phyloP scores from a whole-genome alignment of 1,140 invertebrate species.

The Meloidogyne floridensis region DNA sequence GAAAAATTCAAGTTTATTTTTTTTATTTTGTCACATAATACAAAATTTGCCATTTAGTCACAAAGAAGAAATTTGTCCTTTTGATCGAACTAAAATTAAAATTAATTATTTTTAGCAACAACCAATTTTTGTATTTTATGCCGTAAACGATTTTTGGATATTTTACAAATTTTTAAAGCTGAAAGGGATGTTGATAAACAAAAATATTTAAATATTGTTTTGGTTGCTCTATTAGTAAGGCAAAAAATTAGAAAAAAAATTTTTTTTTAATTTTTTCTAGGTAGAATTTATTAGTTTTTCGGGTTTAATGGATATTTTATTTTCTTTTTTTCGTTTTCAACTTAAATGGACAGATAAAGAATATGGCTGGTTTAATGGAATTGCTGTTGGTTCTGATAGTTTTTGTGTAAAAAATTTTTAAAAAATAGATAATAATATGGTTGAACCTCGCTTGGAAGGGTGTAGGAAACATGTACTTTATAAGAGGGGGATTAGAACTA shows the following conservation, averaged over 20 bases:
- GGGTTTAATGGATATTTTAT: conserved; percentile 52
- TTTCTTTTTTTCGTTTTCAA: conserved; percentile 52
- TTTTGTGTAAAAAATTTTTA: conserved; percentile 31
- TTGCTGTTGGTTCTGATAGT: conserved; percentile 41
- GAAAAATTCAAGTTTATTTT: no score
- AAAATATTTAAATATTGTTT: conserved; percentile 39
- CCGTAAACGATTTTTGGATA: background rate
- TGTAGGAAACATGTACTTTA: no score
- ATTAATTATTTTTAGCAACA: background rate
- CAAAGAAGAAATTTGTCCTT: background rate
- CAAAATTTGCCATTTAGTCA: no score
- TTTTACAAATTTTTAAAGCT: conserved; percentile 32
- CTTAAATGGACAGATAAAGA: conserved; percentile 50
- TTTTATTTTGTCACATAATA: no score
- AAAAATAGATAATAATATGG: no score
- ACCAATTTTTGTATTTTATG: conserved; percentile 16
- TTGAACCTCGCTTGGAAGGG: no score
- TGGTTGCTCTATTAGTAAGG: conserved; percentile 42
- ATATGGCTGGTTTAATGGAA: conserved; percentile 52
- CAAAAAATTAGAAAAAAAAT: background rate
- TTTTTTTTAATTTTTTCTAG: background rate
- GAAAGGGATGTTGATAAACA: conserved; percentile 28
- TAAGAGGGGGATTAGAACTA: conserved; percentile 5
- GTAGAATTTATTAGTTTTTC: conserved; percentile 25
- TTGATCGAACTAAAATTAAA: no score